These are phyloP conservation scores for Coenonympha arcania DNA, from an alignment of 2,888 invertebrate genomes.

Conservation along the genomic window DNA sequence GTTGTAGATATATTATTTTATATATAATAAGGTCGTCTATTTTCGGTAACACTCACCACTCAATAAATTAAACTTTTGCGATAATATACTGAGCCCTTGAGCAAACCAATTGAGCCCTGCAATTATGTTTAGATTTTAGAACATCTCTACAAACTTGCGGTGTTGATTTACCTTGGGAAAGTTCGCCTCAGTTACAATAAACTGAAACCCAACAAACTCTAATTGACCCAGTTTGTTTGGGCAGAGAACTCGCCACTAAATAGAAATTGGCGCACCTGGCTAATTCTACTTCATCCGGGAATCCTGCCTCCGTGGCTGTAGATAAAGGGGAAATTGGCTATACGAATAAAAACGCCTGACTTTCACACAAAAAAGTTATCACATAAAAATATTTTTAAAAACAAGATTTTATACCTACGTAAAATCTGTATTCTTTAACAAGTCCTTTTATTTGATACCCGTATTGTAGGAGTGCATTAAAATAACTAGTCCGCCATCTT, in stretches of 20 bases:
- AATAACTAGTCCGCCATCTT: no score
- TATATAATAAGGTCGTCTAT: no score
- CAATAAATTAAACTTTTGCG: no score
- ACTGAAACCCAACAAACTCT: neutral
- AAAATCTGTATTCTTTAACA: no score
- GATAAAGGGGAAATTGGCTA: neutral
- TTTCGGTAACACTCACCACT: no score
- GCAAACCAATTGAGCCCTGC: neutral
- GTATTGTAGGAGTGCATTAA: no score
- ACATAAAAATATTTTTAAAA: no score
- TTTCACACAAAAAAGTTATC: neutral
- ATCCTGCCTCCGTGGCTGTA: neutral
- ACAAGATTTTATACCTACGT: no score
- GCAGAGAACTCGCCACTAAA: slow-evolving; percentile 3
- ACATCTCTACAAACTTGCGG: neutral
- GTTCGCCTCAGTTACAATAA: neutral
- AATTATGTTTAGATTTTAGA: neutral
- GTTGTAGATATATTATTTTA: no score
- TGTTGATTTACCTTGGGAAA: neutral
- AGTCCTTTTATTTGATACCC: no score
- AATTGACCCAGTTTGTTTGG: slow-evolving; percentile 4
- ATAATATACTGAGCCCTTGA: no score
- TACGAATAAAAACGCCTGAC: neutral
- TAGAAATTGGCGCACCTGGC: slow-evolving; percentile 1
- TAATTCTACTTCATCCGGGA: neutral